These are phyloP conservation scores for Phoeniculus purpureus DNA, from an alignment of 2,797 vertebrate genomes.

Conservation along the genomic window DNA sequence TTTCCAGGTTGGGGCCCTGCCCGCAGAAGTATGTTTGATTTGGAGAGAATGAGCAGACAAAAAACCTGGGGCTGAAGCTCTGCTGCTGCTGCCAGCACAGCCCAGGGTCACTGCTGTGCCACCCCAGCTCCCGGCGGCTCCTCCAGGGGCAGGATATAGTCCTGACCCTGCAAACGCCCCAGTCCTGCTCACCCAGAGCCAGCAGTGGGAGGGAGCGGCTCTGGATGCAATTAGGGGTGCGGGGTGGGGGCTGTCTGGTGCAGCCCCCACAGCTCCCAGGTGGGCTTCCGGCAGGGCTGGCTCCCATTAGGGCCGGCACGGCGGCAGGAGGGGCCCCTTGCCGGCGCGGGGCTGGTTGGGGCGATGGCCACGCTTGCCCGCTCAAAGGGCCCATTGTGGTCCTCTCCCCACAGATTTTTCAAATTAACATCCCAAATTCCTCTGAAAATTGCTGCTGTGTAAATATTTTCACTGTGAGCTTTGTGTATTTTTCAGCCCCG, in stretches of 20 bases:
- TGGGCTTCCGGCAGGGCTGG: constrained; percentile 73
- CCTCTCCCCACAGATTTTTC: constrained; percentile 73
- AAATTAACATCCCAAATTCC: constrained; percentile 77
- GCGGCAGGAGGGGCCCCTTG: constrained; percentile 40
- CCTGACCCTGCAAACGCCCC: not conserved
- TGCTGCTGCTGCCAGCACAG: not conserved
- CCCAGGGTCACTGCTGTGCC: constrained; percentile 16
- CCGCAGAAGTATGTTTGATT: constrained; percentile 54
- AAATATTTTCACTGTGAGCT: constrained; percentile 81
- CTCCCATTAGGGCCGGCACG: constrained; percentile 59
- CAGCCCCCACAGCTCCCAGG: constrained; percentile 45
- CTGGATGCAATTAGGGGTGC: constrained; percentile 72
- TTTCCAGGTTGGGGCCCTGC: constrained; percentile 69
- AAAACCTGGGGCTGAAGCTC: not conserved
- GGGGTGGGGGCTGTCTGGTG: not conserved
- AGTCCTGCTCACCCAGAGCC: not conserved
- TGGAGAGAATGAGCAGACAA: constrained; percentile 9
- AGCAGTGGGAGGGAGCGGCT: not conserved
- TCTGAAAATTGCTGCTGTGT: constrained; percentile 76
- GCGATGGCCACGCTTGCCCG: constrained; percentile 42
- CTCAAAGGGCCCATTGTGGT: constrained; percentile 84
- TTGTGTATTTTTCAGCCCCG: constrained; percentile 74
- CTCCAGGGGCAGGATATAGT: not conserved
- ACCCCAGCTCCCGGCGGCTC: not conserved
- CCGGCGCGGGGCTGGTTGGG: constrained; percentile 19